Evolutionary conservation across 2,113 vertebrate genomes (phyloP), one percentile per base, ranked within the genome.

Genomic region (Pardalotus punctatus): DNA sequence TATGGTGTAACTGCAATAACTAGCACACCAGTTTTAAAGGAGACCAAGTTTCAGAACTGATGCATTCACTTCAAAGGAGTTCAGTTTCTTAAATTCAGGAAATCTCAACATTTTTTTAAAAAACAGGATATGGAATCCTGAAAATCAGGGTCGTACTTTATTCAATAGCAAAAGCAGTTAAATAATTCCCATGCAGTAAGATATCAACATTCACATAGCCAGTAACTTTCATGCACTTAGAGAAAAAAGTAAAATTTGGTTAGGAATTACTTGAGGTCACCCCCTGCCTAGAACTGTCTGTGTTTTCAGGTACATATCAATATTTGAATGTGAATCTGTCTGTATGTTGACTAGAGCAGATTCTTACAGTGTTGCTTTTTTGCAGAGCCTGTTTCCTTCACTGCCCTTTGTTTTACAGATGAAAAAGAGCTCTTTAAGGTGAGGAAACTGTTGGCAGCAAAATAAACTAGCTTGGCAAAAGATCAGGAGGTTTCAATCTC

Each of bases 391-490:
- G 5, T 16, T 76, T 84, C 66, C 38, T 64, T 53, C 74, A 11
- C 35, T 57, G 54, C 31, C 6, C 0, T 60, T 43, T 16, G 40
- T 42, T 91, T 36, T 3, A 1, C 54, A 90, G 86, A 89, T 56
- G 25, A 89, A 87, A 96, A 95, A 62, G 50, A 93, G 62, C 62
- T 86, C 57, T 62, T 90, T 77, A 72, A 93, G 91, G 74, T 62
- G 60, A 90, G 60, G 81, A 84, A 94, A 61, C 35, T 79, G 66
- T 61, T 93, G 89, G 90, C 93, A 96, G 61, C 33, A 85, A 93
- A 95, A 91, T 62, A 91, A 91, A 61, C 74, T n/a, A 51, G 25
- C 62, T 50, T 90, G 64, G 71, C 92, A 86, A 69, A 66, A 80
- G 50, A 89, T 62, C n/a, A 35, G 48, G 86, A 88, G 78, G 28